Percentiles rank a stretch among this genome's conserved stretches.
These are phyloP conservation scores for Psylliodes chrysocephalus DNA, from an alignment of 2,888 invertebrate species.

Conservation along the genomic window DNA sequence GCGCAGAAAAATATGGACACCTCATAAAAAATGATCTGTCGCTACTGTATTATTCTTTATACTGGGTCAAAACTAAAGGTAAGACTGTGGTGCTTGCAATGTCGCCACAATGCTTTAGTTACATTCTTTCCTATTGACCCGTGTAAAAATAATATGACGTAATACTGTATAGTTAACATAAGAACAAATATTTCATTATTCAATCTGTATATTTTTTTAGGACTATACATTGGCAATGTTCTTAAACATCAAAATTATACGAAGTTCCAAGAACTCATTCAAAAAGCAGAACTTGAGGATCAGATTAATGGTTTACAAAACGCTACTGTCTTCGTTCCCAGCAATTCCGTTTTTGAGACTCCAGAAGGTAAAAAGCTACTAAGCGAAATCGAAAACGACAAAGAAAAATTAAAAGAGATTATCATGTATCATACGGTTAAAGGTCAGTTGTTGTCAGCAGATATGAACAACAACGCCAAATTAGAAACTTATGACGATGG, in stretches of 20 bases:
- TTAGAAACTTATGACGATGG: slow-evolving; percentile 64
- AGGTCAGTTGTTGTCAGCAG: slow-evolving; percentile 69
- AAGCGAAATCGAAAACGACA: slow-evolving; percentile 60
- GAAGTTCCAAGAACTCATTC: slow-evolving; percentile 68
- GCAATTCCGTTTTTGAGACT: slow-evolving; percentile 71
- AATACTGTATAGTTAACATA: too few species aligned
- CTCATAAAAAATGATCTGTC: too few species aligned
- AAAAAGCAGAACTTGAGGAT: slow-evolving; percentile 68
- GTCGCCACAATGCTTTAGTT: too few species aligned
- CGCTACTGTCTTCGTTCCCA: slow-evolving; percentile 73
- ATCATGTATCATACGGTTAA: slow-evolving; percentile 72
- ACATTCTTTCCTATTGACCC: too few species aligned
- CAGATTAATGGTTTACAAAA: slow-evolving; percentile 69
- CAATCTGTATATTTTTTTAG: too few species aligned
- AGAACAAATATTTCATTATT: too few species aligned
- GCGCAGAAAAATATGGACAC: too few species aligned
- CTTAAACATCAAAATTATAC: slow-evolving; percentile 72
- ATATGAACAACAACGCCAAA: slow-evolving; percentile 67
- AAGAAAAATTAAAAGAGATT: slow-evolving; percentile 67
- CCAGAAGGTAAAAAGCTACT: slow-evolving; percentile 61
- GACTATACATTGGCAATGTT: slow-evolving; percentile 61
- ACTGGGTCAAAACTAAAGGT: too few species aligned
- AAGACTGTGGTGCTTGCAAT: too few species aligned
- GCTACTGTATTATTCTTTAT: too few species aligned
- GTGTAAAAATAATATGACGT: too few species aligned